Conservation (phyloP, 2,797 vertebrate genomes). For the Accipiter minullus region DNA sequence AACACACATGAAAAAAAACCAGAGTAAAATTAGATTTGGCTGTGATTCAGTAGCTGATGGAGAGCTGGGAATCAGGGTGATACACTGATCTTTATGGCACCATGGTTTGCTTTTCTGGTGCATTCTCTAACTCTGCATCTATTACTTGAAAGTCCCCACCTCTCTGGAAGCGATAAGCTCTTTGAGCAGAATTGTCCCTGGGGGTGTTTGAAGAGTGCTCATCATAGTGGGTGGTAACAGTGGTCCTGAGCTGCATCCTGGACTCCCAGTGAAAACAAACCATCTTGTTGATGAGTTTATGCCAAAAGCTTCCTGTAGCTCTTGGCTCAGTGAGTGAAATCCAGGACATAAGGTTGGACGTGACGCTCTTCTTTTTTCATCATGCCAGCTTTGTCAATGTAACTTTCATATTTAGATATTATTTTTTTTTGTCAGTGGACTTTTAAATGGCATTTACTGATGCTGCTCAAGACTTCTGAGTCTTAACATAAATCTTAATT, state of each 20-base stretch:
- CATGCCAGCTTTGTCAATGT: neutral
- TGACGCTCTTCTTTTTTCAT: neutral
- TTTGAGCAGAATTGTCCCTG: neutral
- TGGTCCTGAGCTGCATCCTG: neutral
- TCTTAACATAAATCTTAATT: neutral
- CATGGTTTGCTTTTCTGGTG: neutral
- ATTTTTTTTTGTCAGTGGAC: neutral
- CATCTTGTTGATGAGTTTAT: neutral
- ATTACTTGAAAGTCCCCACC: neutral
- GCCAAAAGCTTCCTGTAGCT: neutral
- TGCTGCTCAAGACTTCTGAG: neutral
- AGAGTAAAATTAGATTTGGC: neutral
- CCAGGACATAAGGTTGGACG: neutral
- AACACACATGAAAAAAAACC: neutral
- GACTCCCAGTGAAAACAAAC: neutral
- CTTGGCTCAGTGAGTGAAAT: no score
- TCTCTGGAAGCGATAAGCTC: neutral
- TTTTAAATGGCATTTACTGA: neutral
- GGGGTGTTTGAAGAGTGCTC: neutral
- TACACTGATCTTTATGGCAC: fast-evolving
- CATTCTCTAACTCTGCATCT: neutral
- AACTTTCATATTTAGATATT: neutral
- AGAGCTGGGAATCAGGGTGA: neutral
- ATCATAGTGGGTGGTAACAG: no score
- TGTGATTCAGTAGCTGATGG: neutral